These are phyloP conservation scores for Lasioglossum malachurum DNA, from an alignment of 2,888 invertebrate species.

Conservation along the genomic window DNA sequence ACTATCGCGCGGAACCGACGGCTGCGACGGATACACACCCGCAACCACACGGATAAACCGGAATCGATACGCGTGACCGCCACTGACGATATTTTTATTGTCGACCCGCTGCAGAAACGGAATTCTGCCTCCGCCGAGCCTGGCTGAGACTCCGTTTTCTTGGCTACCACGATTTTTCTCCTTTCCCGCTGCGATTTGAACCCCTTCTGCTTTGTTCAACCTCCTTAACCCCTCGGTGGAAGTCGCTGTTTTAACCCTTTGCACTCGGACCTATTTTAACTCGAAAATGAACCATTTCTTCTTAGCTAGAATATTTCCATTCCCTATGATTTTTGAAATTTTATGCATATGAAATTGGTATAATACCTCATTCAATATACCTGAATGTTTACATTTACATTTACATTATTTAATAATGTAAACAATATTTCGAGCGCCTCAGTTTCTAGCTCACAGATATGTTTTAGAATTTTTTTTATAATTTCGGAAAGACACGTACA, in stretches of 20 bases:
- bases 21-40: slow-evolving; percentile 24
- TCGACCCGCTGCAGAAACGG: neutral
- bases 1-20: slow-evolving; percentile 56
- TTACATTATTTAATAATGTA: too few relatives aligned
- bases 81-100: slow-evolving; percentile 40
- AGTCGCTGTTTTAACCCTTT: neutral
- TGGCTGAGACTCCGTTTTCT: neutral
- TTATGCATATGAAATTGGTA: too few relatives aligned
- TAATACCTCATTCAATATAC: too few relatives aligned
- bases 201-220: neutral
- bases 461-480: neutral
- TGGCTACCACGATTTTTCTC: neutral
- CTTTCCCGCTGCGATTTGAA: neutral
- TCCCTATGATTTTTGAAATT: too few relatives aligned
- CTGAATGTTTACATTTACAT: too few relatives aligned
- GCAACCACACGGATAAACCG: neutral
- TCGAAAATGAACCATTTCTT: too few relatives aligned
- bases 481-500: neutral
- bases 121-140: neutral
- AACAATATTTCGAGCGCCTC: too few relatives aligned
- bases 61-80: slow-evolving; percentile 50
- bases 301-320: too few relatives aligned
- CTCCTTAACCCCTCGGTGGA: neutral
- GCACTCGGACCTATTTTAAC: too few relatives aligned
- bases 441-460: neutral